phyloP scores from a whole-genome alignment of 2,888 invertebrate genomes.

The Parnassius smintheus region DNA sequence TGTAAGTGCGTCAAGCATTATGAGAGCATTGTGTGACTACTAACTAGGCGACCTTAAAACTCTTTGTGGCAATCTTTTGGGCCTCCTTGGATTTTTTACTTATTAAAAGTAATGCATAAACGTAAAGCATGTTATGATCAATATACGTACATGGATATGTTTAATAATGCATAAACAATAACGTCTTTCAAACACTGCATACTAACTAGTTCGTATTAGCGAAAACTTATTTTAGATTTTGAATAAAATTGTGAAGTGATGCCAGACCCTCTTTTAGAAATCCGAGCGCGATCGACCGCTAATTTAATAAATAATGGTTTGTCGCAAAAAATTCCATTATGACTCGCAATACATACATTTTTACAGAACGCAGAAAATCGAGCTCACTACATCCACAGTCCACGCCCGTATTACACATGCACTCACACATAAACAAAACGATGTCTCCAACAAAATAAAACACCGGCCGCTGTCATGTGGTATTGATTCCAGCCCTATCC shows the following conservation, averaged over 20 bases:
- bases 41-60: no score
- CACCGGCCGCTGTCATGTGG: conserved; percentile 65
- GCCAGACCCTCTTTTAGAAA: conserved; percentile 1
- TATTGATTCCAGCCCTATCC: conserved; percentile 71
- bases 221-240: no score
- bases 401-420: conserved; percentile 6
- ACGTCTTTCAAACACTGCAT: no score
- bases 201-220: no score
- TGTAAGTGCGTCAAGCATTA: no score
- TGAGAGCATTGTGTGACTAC: no score
- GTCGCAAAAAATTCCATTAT: conserved; percentile 22
- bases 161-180: no score
- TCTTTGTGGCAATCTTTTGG: no score
- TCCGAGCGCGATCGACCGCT: not conserved
- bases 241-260: not conserved
- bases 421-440: conserved; percentile 31
- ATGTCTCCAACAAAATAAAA: conserved; percentile 73
- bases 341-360: conserved; percentile 23
- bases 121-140: no score
- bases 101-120: no score
- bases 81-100: no score
- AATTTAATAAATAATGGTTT: conserved; percentile 10
- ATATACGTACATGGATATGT: no score
- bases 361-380: conserved; percentile 23
- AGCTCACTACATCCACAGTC: conserved; percentile 15